Evolutionary conservation across 2,888 invertebrate genomes (phyloP), one percentile per base, ranked within the genome.

Genomic region (Arenicola marina): DNA sequence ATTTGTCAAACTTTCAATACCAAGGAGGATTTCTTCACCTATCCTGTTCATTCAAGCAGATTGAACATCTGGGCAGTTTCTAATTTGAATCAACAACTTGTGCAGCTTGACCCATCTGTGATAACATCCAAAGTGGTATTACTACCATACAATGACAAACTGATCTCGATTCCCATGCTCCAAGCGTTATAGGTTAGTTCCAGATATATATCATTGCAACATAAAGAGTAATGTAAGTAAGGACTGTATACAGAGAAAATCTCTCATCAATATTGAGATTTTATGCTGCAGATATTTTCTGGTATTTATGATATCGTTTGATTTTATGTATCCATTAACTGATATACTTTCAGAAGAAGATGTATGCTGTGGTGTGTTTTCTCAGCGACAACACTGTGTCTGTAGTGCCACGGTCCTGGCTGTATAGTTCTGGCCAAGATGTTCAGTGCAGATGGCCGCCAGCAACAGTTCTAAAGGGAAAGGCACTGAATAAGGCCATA

Each of bases 101-200:
- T 24, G 32, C 4, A 21, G 4, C n/a, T 55, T 21, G 18, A n/a
- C n/a, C 15, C 38, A 4, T 7, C 18, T 21, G 15, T 34, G 21
- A 28, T 55, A 34, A 18, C 38, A 21, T 7, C 56, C 21, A 55
- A 55, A 55, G 38, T 34, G 11, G 56, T 55, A 4, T 38, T 55
- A 43, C 56, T 28, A 3, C n/a, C 44, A 4, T 28, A 7, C 24
- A 46, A 15, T 26, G 48, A 21, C 24, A 11, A 48, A 21, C 21
- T 48, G 18, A 21, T 48, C 7, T 48, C 48, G 7, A 48, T 48
- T 18, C 48, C 48, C 7, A 7, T 48, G 15, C 24, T 48, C 7
- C 24, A 21, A 38, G 18, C n/a, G n/a, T n/a, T n/a, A n/a, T n/a
- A n/a, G n/a, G n/a, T n/a, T n/a, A n/a, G n/a, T n/a, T n/a, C n/a